These are phyloP conservation scores for Papilio machaon DNA, from an alignment of 1,140 invertebrate genomes.

Conservation along the genomic window DNA sequence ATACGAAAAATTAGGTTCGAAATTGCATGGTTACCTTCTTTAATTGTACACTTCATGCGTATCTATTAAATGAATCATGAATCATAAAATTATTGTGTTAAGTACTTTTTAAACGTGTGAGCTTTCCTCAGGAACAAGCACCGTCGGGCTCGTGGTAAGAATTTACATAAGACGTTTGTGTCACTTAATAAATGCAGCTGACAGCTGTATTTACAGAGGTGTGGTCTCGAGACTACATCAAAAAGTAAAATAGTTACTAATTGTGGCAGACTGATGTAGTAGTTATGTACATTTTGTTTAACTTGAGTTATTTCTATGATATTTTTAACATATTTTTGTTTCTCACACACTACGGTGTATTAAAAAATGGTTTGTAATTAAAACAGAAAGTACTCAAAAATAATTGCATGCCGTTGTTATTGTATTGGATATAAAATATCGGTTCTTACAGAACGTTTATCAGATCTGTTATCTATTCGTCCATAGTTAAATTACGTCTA, in stretches of 20 bases:
- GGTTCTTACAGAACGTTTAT: not conserved
- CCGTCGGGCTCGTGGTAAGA: not conserved
- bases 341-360: too few relatives aligned
- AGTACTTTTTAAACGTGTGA: not conserved
- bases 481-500: conserved; percentile 15
- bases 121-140: not conserved
- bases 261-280: not conserved
- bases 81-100: not conserved
- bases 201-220: conserved; percentile 3
- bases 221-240: not conserved
- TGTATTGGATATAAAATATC: not conserved
- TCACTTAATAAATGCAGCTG: not conserved
- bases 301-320: not conserved
- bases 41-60: not conserved
- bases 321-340: too few relatives aligned
- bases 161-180: conserved; percentile 3
- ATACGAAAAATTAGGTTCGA: not conserved
- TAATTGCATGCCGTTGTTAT: too few relatives aligned
- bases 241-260: not conserved
- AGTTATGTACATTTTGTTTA: not conserved
- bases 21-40: not conserved
- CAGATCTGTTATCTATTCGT: not conserved
- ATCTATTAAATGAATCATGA: not conserved
- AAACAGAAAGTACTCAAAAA: too few relatives aligned
- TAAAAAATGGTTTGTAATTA: too few relatives aligned